Evolutionary conservation across 2,888 invertebrate species (phyloP), one percentile per base, ranked within the genome.

Genomic region (Drosophila paramelanica): DNA sequence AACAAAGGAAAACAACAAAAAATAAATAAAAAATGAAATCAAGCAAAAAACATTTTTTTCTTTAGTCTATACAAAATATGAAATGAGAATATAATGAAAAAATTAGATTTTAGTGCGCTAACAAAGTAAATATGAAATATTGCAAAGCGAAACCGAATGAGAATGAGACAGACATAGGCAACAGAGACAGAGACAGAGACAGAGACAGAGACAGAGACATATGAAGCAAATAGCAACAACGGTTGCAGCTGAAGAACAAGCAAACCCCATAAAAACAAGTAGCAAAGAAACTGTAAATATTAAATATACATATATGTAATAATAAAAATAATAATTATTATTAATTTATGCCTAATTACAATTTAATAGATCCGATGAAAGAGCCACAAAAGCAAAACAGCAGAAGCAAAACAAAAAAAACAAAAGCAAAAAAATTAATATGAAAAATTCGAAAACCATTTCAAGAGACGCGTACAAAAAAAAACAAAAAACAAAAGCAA

Each of bases 231-330:
- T 41, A 62, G 67, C 60, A 58, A 60, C 42, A 43, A 53, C 5
- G 59, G 42, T 31, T 27, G 39, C 50, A 41, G 53, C 42, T 49
- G 47, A 61, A 36, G 39, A 36, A 49, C 43, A 49, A 7, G 20
- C 49, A 43, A 49, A 43, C 17, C 39, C 49, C 25, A 58, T 36
- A 13, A 17, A 51, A 73, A 68, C 60, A 70, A 71, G 70, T 81
- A 81, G 81, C 81, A 86, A 83, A 86, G 62, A 87, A 80, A 80
- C 13, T 88, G 83, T 90, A 90, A 84, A 89, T 89, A 90, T 87
- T 83, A 67, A 73, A 73, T 83, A 82, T 82, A 85, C 71, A 80
- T 62, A 77, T 57, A 62, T 71, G 57, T 76, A 74, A 70, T 69
- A 75, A 72, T 58, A 71, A 33, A 59, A 42, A 25, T 55, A 56